Base-by-base conservation (phyloP, 2,113 vertebrate genomes). In the Erythrocercus mccallii region DNA sequence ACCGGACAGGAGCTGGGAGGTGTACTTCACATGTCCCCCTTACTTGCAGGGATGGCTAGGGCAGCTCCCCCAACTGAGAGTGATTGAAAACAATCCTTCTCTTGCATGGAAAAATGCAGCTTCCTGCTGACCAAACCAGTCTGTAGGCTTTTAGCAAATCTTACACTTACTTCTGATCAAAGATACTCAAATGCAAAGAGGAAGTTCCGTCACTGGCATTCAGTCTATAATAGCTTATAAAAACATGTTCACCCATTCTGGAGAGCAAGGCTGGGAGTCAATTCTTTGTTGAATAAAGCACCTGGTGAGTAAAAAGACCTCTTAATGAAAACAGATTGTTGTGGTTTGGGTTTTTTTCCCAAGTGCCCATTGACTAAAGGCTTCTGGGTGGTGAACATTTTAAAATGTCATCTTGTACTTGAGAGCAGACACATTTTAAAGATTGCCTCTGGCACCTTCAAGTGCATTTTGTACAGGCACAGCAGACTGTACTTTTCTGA, bases 1-100 rank as follows among this genome's bases (percentile, higher is more conserved):
- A 3, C 40, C 23, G 44, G 35, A 33, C 31, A 70, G 40, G 37
- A 85, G 51, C 16, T 21, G 21, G 2, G 13, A 70, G 27, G 40
- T 3, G 10, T 5, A 33, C n/a, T n/a, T 79, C 47, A 48, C 4
- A 18, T 0, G 0, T 9, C 77, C 5, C 31, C 23, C 9, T 35
- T 48, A n/a, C 16, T 4, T 12, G 11, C 19, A 78, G 24, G 19
- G 23, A 8, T 20, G 23, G 21, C 54, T 84, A 50, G 27, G 17
- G 23, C 48, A 86, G 25, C 5, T 82, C 15, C 23, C 6, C 4
- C 30, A 53, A 8, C 5, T 17, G 31, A n/a, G 13, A 62, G 5
- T 5, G 24, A 64, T 14, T 33, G 22, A 71, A 76, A 86, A 35
- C 10, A 82, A 64, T 22, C 33, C 21, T 40, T 40, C 38, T 45